Conservation (phyloP, 92 coral and sea anemone genomes). For the Phymanthus crucifer region DNA sequence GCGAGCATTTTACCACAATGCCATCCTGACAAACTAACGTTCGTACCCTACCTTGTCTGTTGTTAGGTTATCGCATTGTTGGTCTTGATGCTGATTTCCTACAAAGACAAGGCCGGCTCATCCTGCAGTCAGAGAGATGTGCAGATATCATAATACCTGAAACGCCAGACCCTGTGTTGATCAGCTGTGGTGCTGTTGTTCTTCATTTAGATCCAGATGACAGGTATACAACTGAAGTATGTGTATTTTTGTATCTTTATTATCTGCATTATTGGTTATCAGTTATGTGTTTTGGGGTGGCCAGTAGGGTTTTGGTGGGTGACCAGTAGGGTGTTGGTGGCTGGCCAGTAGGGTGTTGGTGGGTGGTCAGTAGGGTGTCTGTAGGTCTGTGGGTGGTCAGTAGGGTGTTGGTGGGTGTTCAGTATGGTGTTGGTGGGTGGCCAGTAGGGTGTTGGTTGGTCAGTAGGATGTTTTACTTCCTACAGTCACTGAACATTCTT, state of each 20-base stretch:
- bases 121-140: conserved; percentile 76
- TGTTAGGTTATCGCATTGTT: conserved; percentile 76
- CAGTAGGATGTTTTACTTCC: not conserved
- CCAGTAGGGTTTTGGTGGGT: not conserved
- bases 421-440: not conserved
- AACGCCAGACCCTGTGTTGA: conserved; percentile 81
- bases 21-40: no score
- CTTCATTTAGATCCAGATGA: conserved; percentile 58
- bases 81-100: conserved; percentile 85
- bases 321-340: not conserved
- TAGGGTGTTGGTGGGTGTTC: not conserved
- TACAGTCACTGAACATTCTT: not conserved
- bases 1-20: no score
- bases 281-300: not conserved
- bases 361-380: not conserved
- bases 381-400: not conserved
- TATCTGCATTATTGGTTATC: not conserved
- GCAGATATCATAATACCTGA: conserved; percentile 72
- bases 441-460: not conserved
- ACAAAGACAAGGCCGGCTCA: conserved; percentile 77
- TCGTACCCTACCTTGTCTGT: not conserved
- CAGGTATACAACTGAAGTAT: conserved; percentile 23
- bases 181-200: conserved; percentile 94
- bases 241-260: no score
- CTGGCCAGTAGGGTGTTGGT: not conserved